Evolutionary conservation across 2,113 vertebrate species (phyloP), one percentile per base, ranked within the genome.

Genomic region (Phyllopteryx taeniolatus): DNA sequence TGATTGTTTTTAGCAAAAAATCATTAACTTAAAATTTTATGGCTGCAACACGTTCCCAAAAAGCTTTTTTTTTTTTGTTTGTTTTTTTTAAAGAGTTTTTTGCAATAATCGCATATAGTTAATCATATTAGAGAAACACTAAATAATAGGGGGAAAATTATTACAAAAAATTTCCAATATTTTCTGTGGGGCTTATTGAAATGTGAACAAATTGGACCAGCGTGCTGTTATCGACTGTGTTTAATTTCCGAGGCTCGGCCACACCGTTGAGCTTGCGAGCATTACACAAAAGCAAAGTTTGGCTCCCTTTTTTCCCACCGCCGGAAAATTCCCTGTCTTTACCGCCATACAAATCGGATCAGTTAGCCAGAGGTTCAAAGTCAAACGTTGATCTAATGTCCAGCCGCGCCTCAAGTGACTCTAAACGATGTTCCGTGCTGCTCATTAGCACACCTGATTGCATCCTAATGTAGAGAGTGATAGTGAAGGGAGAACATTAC

Each of bases 331-430:
- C 35, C 51, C 43, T 54, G 8, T 15, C 31, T 27, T 65, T 73
- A 74, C n/a, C 64, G 61, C 68, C 47, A 31, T 65, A 77, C 69
- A 77, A 81, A 83, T 83, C 65, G 19, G 68, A 82, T 83, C 56
- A 81, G 64, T 84, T 68, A 73, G 8, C 57, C 35, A 67, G 68
- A 73, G 66, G 75, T 81, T 53, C 67, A 5, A 61, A 67, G 62
- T 71, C 42, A 43, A 76, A 54, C 2, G 70, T 39, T 47, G 70
- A 79, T 75, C 71, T 46, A 72, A 80, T 53, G 63, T 72, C 62
- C 54, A 4, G 43, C 73, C 65, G 78, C 31, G 15, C 31, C 67
- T 67, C 79, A 81, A 81, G 74, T 67, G 2, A n/a, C 79, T 10
- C 17, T 15, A 69, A 78, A 83, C 49, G 49, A 27, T 62, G 84